phyloP scores from a whole-genome alignment of 2,888 invertebrate genomes.

The Conus canariensis region DNA sequence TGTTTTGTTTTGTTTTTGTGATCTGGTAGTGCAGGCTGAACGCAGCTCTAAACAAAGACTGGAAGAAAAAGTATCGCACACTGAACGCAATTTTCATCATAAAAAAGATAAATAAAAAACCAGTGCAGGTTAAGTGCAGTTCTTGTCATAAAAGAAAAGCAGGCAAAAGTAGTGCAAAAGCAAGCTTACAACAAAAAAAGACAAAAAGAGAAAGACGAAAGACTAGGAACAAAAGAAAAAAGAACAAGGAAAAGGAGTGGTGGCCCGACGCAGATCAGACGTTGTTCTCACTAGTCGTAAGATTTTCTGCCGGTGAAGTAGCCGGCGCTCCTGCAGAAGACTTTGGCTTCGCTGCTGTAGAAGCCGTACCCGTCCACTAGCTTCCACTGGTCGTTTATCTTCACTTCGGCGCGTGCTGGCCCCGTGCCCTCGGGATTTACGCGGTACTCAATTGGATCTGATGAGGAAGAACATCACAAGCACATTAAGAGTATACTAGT shows the following conservation, averaged over 20 bases:
- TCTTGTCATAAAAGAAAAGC: too few relatives aligned
- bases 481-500: too few relatives aligned
- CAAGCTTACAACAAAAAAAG: neutral
- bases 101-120: too few relatives aligned
- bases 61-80: too few relatives aligned
- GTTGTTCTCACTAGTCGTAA: neutral
- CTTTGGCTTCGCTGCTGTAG: slow-evolving; percentile 59
- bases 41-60: too few relatives aligned
- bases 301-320: slow-evolving; percentile 34
- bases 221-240: too few relatives aligned
- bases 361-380: slow-evolving; percentile 59
- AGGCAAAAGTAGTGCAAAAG: neutral
- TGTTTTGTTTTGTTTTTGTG: too few relatives aligned
- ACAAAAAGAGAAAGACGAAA: neutral
- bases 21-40: too few relatives aligned
- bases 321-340: slow-evolving; percentile 63
- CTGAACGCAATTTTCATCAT: too few relatives aligned
- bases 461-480: neutral
- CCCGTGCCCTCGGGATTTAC: slow-evolving; percentile 54
- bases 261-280: neutral
- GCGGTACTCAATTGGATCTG: slow-evolving; percentile 63
- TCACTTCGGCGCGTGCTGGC: slow-evolving; percentile 61
- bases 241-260: too few relatives aligned
- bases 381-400: slow-evolving; percentile 62
- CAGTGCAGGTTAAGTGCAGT: too few relatives aligned